Evolutionary conservation across 92 coral and sea anemone species (phyloP), one percentile per base, ranked within the genome.

Genomic region (Scolanthus callimorphus): DNA sequence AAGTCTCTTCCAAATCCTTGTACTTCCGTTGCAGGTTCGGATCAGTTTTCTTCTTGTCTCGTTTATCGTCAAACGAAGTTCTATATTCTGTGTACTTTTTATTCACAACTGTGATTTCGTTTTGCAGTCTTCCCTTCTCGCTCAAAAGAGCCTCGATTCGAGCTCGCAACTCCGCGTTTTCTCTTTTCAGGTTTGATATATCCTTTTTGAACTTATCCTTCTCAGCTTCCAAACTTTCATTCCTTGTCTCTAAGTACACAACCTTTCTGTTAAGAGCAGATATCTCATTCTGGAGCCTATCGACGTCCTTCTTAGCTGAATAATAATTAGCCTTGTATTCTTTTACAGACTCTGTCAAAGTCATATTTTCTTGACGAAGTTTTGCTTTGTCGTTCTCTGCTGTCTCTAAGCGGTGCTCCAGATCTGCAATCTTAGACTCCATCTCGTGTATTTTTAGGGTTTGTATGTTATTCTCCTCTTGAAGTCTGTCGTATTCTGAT

Each of bases 201-300:
- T 84, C 90, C 50, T 70, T 84, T 77, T 80, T 84, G 27, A 94
- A 26, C 52, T 94, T 96, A 44, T 89, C 99, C 31, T 83, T 84
- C 44, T 94, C 99, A 15, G 80, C 87, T 55, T 89, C 99, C 22
- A 77, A 57, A 12, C 80, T 77, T 39, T 85, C 74, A 51, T 89
- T 82, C 20, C 91, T 68, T 9, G 96, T 82, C 60, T 89, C 84
- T 8, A 94, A 67, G 60, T 79, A 78, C 15, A 91, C 78, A 11
- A 89, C 74, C 55, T 83, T 83, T 47, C 96, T 87, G 59, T 88
- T 89, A 9, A 82, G 59, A 19, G 88, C 77, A 28, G 86, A 69
- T 50, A 88, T 57, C 31, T 94, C 99, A 57, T 81, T 85, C 55
- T 94, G 96, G 25, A 94, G 85, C 39, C 83, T 76, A 73, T 94